Evolutionary conservation across 2,113 vertebrate genomes (phyloP).

Genomic region (Petaurus breviceps): DNA sequence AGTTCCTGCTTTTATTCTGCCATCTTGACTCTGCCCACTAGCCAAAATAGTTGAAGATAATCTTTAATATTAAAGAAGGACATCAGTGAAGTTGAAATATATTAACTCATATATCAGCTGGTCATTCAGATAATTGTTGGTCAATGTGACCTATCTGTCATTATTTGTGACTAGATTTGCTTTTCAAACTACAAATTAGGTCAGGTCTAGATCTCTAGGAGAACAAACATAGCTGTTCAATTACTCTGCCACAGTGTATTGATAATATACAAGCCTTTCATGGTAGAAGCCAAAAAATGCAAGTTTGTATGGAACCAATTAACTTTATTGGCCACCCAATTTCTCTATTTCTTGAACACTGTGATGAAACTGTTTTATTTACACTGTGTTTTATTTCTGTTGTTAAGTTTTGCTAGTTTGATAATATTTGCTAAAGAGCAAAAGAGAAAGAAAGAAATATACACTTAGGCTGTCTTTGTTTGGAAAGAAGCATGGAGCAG

Average conservation of each 20-base stretch:
- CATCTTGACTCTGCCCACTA: neutral
- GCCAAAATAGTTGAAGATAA: neutral
- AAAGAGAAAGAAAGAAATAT: neutral
- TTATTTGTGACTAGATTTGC: neutral
- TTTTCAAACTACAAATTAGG: neutral
- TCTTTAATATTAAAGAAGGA: neutral
- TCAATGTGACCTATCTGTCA: neutral
- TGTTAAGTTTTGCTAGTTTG: neutral
- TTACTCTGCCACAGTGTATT: neutral
- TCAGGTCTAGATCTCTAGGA: neutral
- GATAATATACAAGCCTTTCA: neutral
- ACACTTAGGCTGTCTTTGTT: neutral
- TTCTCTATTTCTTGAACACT: neutral
- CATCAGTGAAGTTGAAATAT: neutral
- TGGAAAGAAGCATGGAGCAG: neutral
- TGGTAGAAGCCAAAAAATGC: neutral
- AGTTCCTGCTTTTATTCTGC: too few species aligned
- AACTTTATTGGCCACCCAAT: neutral
- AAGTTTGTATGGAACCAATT: neutral
- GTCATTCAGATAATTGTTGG: neutral
- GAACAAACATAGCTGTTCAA: neutral
- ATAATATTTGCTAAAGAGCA: neutral
- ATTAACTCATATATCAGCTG: neutral
- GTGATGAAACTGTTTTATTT: neutral
- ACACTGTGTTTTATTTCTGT: neutral